These are phyloP conservation scores for Gallinago paraguaiae DNA, from an alignment of 2,113 vertebrate genomes.

Conservation along the genomic window DNA sequence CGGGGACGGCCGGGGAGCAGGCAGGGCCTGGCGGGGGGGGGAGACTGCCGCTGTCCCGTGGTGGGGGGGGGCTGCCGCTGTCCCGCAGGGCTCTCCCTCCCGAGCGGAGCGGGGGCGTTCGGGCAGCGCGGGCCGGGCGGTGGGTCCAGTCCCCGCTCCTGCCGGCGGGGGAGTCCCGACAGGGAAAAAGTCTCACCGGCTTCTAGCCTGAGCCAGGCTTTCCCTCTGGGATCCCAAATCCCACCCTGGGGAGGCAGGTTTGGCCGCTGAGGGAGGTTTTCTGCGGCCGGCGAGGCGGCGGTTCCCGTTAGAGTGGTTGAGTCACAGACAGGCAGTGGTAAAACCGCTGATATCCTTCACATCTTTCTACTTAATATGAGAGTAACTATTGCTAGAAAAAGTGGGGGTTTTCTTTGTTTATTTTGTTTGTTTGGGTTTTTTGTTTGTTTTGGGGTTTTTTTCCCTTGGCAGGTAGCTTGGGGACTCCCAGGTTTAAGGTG, in stretches of 20 bases:
- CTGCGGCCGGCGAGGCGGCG: not conserved
- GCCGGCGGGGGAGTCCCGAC: too few relatives aligned
- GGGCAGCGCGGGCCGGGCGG: not conserved
- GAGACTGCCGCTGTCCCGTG: not conserved
- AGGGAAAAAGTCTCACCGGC: not conserved
- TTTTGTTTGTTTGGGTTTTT: too few relatives aligned
- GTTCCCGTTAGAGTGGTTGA: not conserved
- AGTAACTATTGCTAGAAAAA: not conserved
- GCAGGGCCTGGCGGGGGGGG: not conserved
- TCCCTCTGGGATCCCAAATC: not conserved
- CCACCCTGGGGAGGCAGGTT: not conserved
- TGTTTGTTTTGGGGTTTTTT: not conserved
- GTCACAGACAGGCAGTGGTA: not conserved
- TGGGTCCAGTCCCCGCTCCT: not conserved
- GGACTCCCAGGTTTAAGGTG: not conserved
- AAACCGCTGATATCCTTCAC: not conserved
- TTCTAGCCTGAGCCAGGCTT: not conserved
- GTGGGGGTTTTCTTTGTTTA: too few relatives aligned
- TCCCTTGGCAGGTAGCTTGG: not conserved
- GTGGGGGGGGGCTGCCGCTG: not conserved
- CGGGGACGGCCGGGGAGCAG: too few relatives aligned
- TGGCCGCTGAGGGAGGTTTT: not conserved
- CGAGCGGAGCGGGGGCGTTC: too few relatives aligned
- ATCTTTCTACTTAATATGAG: not conserved
- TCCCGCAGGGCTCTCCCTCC: not conserved